phyloP scores from a whole-genome alignment of 2,797 vertebrate genomes.

The Mus minutoides region DNA sequence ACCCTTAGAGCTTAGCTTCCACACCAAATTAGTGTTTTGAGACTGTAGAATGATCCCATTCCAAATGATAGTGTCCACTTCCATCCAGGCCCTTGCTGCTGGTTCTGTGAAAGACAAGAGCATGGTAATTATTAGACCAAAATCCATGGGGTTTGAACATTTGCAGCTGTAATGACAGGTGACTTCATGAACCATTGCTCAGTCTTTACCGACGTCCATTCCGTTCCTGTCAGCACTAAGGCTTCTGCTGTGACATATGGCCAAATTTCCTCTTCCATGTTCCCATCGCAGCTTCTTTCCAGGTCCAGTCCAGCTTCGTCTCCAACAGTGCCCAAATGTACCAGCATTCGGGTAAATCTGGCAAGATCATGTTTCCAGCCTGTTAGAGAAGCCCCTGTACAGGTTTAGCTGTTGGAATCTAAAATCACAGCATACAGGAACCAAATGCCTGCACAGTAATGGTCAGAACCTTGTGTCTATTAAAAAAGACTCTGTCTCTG shows the following conservation, averaged over 20 bases:
- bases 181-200: not conserved
- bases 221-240: slow-evolving; percentile 25
- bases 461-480: not conserved
- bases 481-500: not conserved
- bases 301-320: slow-evolving; percentile 43
- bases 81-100: not conserved
- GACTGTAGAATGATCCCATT: not conserved
- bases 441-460: not conserved
- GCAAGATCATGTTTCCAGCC: not conserved
- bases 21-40: not conserved
- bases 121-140: not conserved
- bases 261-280: slow-evolving; percentile 62
- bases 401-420: not conserved
- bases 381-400: not conserved
- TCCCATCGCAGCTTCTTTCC: slow-evolving; percentile 42
- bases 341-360: slow-evolving; percentile 57
- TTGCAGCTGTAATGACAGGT: not conserved
- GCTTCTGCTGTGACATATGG: slow-evolving; percentile 64
- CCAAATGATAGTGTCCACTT: not conserved
- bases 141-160: not conserved
- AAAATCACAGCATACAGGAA: not conserved
- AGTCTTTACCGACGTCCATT: not conserved
- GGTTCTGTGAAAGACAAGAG: not conserved
- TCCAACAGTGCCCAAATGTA: slow-evolving; percentile 24
- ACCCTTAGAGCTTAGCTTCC: not conserved